Evolutionary conservation across 1,140 invertebrate species (phyloP).

Genomic region (Drosophila bifasciata): DNA sequence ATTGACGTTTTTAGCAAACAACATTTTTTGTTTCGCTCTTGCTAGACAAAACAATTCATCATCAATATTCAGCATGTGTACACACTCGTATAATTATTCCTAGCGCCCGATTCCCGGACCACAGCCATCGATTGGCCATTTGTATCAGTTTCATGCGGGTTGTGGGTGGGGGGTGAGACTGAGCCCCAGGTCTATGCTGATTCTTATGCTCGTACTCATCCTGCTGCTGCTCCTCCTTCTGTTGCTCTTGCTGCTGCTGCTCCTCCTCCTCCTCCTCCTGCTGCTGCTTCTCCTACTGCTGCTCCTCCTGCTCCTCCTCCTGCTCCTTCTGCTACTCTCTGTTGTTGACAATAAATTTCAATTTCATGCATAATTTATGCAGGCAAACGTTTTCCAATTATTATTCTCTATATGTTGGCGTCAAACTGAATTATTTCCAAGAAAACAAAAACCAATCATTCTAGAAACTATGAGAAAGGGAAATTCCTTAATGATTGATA

Average conservation of each 20-base stretch:
- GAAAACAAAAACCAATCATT: no score
- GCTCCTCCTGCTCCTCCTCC: not conserved
- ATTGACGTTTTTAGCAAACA: slow-evolving; percentile 35
- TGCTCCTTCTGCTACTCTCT: no score
- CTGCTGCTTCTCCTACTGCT: no score
- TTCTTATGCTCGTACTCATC: not conserved
- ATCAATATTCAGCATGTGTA: slow-evolving; percentile 66
- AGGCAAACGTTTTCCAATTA: slow-evolving; percentile 54
- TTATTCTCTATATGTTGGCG: slow-evolving; percentile 40
- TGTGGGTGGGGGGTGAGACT: no score
- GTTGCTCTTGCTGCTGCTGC: not conserved
- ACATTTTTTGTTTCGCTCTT: slow-evolving; percentile 1
- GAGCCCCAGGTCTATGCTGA: not conserved
- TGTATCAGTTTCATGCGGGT: slow-evolving; percentile 22
- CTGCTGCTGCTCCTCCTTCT: not conserved
- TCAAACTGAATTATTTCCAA: not conserved
- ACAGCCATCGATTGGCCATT: slow-evolving; percentile 53
- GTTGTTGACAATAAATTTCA: slow-evolving; percentile 57
- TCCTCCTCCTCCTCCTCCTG: not conserved
- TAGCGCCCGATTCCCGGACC: slow-evolving; percentile 5
- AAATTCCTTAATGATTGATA: not conserved
- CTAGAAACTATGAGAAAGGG: not conserved
- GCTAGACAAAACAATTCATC: slow-evolving; percentile 63
- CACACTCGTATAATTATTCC: slow-evolving; percentile 58
- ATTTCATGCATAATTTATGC: slow-evolving; percentile 58